Percentiles rank a stretch among this genome's conserved stretches.
Evolutionary conservation across 2,113 vertebrate species (phyloP).

Genomic region (Neodontobutis hainanensis): DNA sequence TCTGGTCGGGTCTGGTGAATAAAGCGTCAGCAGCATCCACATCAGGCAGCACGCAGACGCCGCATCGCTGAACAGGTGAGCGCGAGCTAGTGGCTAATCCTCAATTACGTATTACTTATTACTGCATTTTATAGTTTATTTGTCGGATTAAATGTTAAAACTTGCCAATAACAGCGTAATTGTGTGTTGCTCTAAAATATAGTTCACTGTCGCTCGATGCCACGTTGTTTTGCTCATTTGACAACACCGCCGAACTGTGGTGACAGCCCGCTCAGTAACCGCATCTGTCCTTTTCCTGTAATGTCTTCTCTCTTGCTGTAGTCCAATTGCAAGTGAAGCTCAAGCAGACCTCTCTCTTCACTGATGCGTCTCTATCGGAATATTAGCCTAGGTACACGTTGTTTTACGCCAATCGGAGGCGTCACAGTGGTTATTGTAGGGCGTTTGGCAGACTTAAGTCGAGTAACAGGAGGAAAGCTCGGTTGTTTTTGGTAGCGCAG

Average conservation of each 20-base stretch:
- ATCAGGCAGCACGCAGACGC: constrained; percentile 28
- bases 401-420: constrained; percentile 7
- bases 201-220: constrained; percentile 16
- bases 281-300: background rate
- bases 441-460: background rate
- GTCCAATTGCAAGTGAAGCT: background rate
- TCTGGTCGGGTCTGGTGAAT: constrained; percentile 39
- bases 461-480: background rate
- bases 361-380: background rate
- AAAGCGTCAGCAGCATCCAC: constrained; percentile 49
- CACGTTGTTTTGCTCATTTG: constrained; percentile 10
- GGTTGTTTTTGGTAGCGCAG: background rate
- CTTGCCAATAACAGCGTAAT: background rate
- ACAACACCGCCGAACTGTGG: constrained; percentile 17
- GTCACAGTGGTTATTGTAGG: background rate
- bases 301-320: background rate
- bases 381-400: constrained; percentile 20
- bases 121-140: background rate
- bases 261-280: constrained; percentile 7
- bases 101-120: background rate
- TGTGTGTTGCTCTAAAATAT: constrained; percentile 6
- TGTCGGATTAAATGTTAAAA: constrained; percentile 1
- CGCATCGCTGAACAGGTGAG: constrained; percentile 72
- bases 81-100: background rate
- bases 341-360: constrained; percentile 13